Evolutionary conservation across 1,140 invertebrate genomes (phyloP).

Genomic region (Amphibalanus amphitrite): DNA sequence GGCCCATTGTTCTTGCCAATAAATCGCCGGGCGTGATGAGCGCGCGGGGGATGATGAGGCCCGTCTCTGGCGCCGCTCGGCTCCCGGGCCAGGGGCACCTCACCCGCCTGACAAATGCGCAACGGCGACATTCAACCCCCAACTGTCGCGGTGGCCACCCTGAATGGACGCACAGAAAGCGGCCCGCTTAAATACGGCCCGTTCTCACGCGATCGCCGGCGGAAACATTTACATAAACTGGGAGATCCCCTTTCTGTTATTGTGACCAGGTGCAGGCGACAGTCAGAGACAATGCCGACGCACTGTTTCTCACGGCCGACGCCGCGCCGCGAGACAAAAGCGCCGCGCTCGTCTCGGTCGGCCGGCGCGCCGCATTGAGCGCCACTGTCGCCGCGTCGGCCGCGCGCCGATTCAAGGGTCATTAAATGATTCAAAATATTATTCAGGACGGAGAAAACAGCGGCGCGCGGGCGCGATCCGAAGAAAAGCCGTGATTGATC

Average conservation of each 20-base stretch:
- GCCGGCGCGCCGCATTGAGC: neutral
- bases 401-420: neutral
- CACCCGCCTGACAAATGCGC: neutral
- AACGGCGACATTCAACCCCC: neutral
- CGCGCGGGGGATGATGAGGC: neutral
- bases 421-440: slow-evolving; percentile 1
- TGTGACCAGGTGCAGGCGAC: neutral
- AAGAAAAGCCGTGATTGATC: neutral
- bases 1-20: neutral
- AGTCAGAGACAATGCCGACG: neutral
- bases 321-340: neutral
- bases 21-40: neutral
- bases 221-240: slow-evolving; percentile 2
- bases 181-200: neutral
- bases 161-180: neutral
- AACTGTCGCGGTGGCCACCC: too few species aligned
- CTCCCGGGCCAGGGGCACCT: too few species aligned
- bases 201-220: neutral
- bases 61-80: neutral
- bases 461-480: neutral
- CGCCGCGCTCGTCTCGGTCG: neutral
- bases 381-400: neutral
- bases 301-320: neutral
- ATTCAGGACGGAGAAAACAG: neutral
- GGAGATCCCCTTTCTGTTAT: neutral